A percentile compares a stretch with the other conserved stretches of the same genome.
These are phyloP conservation scores for Caradrina clavipalpis DNA, from an alignment of 2,888 invertebrate species.

Conservation along the genomic window DNA sequence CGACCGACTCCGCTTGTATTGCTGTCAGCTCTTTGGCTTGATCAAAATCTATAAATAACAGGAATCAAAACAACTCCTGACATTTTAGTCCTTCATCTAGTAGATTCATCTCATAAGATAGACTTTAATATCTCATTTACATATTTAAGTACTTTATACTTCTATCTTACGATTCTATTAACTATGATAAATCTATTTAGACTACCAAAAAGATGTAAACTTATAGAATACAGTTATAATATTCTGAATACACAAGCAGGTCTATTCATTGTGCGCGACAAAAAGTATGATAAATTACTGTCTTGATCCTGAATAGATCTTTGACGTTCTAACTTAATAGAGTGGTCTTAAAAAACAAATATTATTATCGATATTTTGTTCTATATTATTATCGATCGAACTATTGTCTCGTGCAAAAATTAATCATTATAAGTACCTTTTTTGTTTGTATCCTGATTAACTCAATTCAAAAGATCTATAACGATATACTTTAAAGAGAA, in stretches of 20 bases:
- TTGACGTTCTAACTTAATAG: slow-evolving; percentile 75
- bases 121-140: slow-evolving; percentile 11
- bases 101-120: not conserved
- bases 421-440: slow-evolving; percentile 53
- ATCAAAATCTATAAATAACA: slow-evolving; percentile 54
- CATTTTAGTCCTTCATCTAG: not conserved
- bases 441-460: slow-evolving; percentile 46
- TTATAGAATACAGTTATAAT: slow-evolving; percentile 79
- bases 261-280: slow-evolving; percentile 76
- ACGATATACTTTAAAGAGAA: slow-evolving; percentile 29
- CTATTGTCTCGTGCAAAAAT: slow-evolving; percentile 67
- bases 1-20: slow-evolving; percentile 60
- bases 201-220: slow-evolving; percentile 54
- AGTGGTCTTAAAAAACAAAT: slow-evolving; percentile 61
- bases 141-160: not conserved
- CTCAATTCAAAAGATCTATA: slow-evolving; percentile 36
- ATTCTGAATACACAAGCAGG: slow-evolving; percentile 71
- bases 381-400: slow-evolving; percentile 69
- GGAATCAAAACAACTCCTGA: slow-evolving; percentile 17
- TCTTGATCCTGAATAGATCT: slow-evolving; percentile 77
- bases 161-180: slow-evolving; percentile 26
- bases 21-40: slow-evolving; percentile 50
- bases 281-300: slow-evolving; percentile 86
- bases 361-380: slow-evolving; percentile 65
- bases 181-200: slow-evolving; percentile 43